Conservation (phyloP, 35 echinoderm and acorn worm species). For the Ophioderma brevispina region DNA sequence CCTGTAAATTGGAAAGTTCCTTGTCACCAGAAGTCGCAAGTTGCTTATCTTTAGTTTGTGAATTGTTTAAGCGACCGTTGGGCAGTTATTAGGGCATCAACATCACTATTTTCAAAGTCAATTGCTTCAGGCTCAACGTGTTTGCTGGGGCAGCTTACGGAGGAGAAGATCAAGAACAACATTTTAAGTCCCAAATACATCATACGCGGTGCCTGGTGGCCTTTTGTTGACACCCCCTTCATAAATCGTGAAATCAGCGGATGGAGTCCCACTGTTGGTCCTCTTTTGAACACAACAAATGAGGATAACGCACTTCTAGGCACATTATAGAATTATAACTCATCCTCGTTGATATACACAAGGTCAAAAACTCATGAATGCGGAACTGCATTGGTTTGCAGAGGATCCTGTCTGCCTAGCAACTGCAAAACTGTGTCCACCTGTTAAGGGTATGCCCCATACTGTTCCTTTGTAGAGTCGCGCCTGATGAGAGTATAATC, state of each 20-base stretch:
- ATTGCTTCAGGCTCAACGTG: no score
- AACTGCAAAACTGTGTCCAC: not conserved
- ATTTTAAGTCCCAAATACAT: no score
- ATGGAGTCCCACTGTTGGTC: not conserved
- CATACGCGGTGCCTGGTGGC: no score
- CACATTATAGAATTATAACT: conserved; percentile 12
- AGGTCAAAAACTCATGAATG: conserved; percentile 12
- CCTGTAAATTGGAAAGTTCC: no score
- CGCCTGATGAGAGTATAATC: conserved; percentile 33
- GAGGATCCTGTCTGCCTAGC: not conserved
- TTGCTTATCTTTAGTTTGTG: no score
- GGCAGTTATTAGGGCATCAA: no score
- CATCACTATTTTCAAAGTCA: no score
- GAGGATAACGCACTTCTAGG: conserved; percentile 37
- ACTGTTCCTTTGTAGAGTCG: not conserved
- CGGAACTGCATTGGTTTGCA: not conserved
- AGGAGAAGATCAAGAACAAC: no score
- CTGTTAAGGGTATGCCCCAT: conserved; percentile 10
- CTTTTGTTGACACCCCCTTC: not conserved
- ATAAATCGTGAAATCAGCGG: not conserved
- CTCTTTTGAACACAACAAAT: not conserved
- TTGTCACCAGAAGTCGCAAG: no score
- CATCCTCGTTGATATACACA: not conserved
- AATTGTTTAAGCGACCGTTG: no score
- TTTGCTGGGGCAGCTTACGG: no score